Evolutionary conservation across 2,888 invertebrate species (phyloP), one percentile per base, ranked within the genome.

Genomic region (Apotomis capreana): DNA sequence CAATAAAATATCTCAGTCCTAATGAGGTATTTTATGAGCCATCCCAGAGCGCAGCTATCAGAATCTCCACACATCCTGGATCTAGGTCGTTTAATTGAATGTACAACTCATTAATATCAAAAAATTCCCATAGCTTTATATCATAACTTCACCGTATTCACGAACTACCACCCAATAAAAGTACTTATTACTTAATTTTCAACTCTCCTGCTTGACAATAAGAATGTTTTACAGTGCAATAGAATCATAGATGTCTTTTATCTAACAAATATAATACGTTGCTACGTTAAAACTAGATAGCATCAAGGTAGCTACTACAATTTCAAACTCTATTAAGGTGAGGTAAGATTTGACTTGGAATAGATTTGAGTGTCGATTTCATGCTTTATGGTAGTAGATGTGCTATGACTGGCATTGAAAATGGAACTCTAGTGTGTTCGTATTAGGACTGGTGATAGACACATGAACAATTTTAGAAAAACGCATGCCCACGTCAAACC

Each of bases 401-500:
- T 10, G 4, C 51, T n/a, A 10, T 63, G 51, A n/a, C 40, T 40
- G 26, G 5, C n/a, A 26, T 46, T 49, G 54, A 44, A 54, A 61
- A 60, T 61, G 6, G 15, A 26, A 61, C 55, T 51, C 51, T 62
- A 57, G 40, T 71, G 15, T 49, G 44, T 51, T 15, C 37, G 37
- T 51, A 5, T 51, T 59, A 52, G 40, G 40, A 12, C 26, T 57
- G 61, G 51, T 57, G 57, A 58, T 59, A 59, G 26, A 12, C 57
- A 51, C 9, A 40, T 9, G 51, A 52, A 12, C 15, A 13, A n/a
- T 26, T 57, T 62, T 58, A 44, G 49, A 72, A 59, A 72, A 68
- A 63, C 63, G 59, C 51, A 72, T 69, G 52, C 59, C 46, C 44
- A 65, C 68, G 62, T 67, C 73, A 54, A 40, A 69, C 54, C 81